These are phyloP conservation scores for Argyrosomus regius DNA, from an alignment of 2,797 vertebrate genomes.

Conservation along the genomic window DNA sequence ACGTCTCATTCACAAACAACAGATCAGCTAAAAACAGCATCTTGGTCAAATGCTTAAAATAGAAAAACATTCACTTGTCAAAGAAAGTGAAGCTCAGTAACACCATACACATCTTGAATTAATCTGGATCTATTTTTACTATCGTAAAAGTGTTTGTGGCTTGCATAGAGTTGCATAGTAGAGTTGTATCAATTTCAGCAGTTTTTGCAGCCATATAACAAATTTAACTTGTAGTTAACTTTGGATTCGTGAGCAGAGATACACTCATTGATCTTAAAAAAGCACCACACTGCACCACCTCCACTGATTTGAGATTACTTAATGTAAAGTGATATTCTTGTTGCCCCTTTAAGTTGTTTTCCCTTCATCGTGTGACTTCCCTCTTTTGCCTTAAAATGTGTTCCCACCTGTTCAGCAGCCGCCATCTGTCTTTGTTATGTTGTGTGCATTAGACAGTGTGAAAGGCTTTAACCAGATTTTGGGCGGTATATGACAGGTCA, in stretches of 20 bases:
- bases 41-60: slow-evolving; percentile 53
- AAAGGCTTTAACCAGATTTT: slow-evolving; percentile 70
- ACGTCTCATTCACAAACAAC: slow-evolving; percentile 50
- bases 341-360: slow-evolving; percentile 45
- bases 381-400: slow-evolving; percentile 61
- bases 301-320: slow-evolving; percentile 29
- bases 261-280: background rate
- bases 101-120: slow-evolving; percentile 23
- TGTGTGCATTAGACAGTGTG: slow-evolving; percentile 51
- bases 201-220: background rate
- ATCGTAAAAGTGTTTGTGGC: background rate
- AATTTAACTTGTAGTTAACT: background rate
- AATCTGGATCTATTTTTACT: slow-evolving; percentile 48
- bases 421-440: slow-evolving; percentile 79
- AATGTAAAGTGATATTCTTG: slow-evolving; percentile 59
- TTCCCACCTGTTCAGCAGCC: slow-evolving; percentile 76
- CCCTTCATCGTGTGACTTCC: slow-evolving; percentile 45
- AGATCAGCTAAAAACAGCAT: slow-evolving; percentile 54
- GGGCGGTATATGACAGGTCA: slow-evolving; percentile 45
- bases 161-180: background rate
- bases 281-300: background rate
- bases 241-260: slow-evolving; percentile 11
- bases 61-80: slow-evolving; percentile 34
- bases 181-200: background rate
- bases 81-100: slow-evolving; percentile 11